Percentiles rank a stretch among this genome's conserved stretches.
Conservation (phyloP, 2,888 invertebrate genomes). For the Adela reaumurella region DNA sequence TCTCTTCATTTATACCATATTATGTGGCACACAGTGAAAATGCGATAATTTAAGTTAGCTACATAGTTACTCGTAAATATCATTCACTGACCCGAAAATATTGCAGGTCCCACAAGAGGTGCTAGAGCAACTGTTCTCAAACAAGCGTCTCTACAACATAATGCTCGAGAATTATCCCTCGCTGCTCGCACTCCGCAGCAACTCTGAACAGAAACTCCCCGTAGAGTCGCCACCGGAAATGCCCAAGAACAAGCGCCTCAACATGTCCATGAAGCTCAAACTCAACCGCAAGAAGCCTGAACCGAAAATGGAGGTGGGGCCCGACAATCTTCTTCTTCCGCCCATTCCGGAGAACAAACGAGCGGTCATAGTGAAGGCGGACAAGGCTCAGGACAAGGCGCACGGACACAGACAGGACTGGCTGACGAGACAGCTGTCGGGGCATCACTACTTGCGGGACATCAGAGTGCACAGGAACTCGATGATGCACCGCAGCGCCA, state of each 20-base stretch:
- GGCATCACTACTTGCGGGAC: slow-evolving; percentile 66
- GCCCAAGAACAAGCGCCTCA: slow-evolving; percentile 50
- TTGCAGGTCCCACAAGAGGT: slow-evolving; percentile 68
- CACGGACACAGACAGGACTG: slow-evolving; percentile 25
- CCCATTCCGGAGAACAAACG: slow-evolving; percentile 43
- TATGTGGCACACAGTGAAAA: too few species aligned
- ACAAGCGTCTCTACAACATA: slow-evolving; percentile 65
- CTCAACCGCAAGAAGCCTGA: slow-evolving; percentile 35
- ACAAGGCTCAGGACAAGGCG: slow-evolving; percentile 18
- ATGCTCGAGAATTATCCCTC: slow-evolving; percentile 72
- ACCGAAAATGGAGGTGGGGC: slow-evolving; percentile 35
- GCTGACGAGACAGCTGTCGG: slow-evolving; percentile 50
- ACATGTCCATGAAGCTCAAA: slow-evolving; percentile 62
- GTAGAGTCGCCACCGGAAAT: slow-evolving; percentile 25
- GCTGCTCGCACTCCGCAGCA: slow-evolving; percentile 59
- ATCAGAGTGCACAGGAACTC: slow-evolving; percentile 75
- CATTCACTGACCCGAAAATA: neutral
- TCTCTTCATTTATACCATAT: too few species aligned
- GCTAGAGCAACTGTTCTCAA: slow-evolving; percentile 59
- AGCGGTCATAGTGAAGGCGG: slow-evolving; percentile 23
- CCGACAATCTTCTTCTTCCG: slow-evolving; percentile 38
- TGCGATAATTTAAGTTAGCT: too few species aligned
- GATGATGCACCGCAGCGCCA: slow-evolving; percentile 83
- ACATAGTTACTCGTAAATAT: neutral
- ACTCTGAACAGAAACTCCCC: slow-evolving; percentile 60